phyloP scores from a whole-genome alignment of 2,113 vertebrate species.

The Pomatorhinus ruficollis region DNA sequence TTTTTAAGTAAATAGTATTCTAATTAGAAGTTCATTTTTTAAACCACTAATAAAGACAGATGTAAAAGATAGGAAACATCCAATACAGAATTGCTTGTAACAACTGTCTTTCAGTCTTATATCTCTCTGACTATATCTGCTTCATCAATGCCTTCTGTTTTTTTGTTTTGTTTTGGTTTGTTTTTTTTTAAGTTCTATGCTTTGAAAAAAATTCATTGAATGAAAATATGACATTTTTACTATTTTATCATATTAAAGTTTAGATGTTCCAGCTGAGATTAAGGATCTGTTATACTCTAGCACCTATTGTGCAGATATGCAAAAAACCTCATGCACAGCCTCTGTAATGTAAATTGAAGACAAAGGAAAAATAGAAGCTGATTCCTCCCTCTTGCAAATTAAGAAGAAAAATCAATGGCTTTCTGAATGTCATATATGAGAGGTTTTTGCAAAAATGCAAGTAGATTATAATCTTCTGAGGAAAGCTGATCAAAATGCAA shows the following conservation, averaged over 20 bases:
- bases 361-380: background rate
- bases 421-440: background rate
- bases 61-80: background rate
- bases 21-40: background rate
- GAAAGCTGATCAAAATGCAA: background rate
- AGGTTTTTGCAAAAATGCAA: background rate
- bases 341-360: background rate
- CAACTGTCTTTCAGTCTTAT: background rate
- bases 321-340: background rate
- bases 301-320: background rate
- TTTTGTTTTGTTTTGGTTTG: background rate
- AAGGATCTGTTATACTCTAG: background rate
- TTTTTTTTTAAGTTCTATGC: background rate
- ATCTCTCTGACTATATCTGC: background rate
- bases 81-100: background rate
- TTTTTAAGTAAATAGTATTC: background rate
- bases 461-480: background rate
- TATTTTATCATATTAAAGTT: background rate
- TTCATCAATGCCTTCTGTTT: background rate
- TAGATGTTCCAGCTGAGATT: background rate
- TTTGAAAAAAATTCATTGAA: background rate
- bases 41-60: background rate
- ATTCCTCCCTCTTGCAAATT: background rate
- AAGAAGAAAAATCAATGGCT: background rate
- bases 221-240: background rate